Evolutionary conservation across 1,140 invertebrate species (phyloP).

Genomic region (Myzus persicae): DNA sequence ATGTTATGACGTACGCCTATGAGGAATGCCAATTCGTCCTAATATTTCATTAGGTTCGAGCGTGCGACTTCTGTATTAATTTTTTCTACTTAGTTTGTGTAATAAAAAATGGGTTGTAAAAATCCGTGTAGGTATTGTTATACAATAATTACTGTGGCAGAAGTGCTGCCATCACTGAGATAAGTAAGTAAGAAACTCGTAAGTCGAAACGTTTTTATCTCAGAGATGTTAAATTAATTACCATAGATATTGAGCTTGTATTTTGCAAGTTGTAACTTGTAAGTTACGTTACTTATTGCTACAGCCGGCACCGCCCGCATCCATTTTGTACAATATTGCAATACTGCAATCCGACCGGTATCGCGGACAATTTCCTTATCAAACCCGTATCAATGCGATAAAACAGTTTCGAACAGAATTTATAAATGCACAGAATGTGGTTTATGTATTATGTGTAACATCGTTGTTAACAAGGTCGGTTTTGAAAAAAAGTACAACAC

Average conservation of each 20-base stretch:
- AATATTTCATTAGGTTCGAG: background rate
- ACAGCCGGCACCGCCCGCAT: background rate
- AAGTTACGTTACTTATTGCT: background rate
- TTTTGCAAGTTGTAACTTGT: background rate
- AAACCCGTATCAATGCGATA: slow-evolving; percentile 17
- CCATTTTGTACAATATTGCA: background rate
- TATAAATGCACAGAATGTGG: background rate
- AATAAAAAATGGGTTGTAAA: background rate
- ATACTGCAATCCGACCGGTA: slow-evolving; percentile 36
- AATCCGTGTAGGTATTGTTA: background rate
- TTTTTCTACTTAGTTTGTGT: background rate
- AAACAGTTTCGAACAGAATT: background rate
- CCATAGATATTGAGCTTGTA: background rate
- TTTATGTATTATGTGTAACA: background rate
- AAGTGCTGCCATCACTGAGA: background rate
- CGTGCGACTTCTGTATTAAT: background rate
- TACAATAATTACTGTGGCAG: background rate
- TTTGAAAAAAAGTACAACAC: background rate
- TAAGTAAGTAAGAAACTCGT: background rate
- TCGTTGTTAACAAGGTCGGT: background rate
- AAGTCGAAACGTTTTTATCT: background rate
- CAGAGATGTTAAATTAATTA: background rate
- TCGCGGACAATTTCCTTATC: slow-evolving; percentile 23
- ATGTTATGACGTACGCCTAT: background rate
- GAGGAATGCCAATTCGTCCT: background rate